Conservation (phyloP, 2,113 vertebrate genomes). For the Leucopternis melanops region DNA sequence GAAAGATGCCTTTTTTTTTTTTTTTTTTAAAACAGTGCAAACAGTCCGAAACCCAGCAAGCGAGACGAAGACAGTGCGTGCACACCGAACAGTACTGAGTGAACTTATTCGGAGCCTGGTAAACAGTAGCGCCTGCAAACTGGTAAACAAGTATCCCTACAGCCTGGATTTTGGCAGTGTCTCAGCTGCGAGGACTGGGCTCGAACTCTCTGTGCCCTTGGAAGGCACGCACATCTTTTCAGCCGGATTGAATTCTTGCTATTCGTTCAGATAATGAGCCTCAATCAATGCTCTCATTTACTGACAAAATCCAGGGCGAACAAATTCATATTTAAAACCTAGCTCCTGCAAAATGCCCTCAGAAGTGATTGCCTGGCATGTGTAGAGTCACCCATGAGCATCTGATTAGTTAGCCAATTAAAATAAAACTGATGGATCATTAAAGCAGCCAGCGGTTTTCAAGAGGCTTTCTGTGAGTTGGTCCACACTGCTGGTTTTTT, state of each 20-base stretch:
- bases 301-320: not conserved
- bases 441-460: not conserved
- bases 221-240: not conserved
- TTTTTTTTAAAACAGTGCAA: not conserved
- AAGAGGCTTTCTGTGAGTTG: not conserved
- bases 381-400: not conserved
- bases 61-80: not conserved
- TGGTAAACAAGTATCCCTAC: not conserved
- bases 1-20: not conserved
- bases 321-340: conserved; percentile 18
- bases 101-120: not conserved
- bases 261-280: not conserved
- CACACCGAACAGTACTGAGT: not conserved
- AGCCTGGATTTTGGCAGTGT: not conserved
- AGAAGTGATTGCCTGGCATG: not conserved
- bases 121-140: not conserved
- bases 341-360: not conserved
- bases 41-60: not conserved
- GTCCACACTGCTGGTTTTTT: not conserved
- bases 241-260: not conserved
- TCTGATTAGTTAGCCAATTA: conserved; percentile 33
- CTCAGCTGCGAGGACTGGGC: not conserved
- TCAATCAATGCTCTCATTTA: conserved; percentile 8
- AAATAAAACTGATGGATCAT: not conserved
- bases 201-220: not conserved